Evolutionary conservation across 1,140 invertebrate species (phyloP), one percentile per base, ranked within the genome.

Genomic region (Spodoptera litura): DNA sequence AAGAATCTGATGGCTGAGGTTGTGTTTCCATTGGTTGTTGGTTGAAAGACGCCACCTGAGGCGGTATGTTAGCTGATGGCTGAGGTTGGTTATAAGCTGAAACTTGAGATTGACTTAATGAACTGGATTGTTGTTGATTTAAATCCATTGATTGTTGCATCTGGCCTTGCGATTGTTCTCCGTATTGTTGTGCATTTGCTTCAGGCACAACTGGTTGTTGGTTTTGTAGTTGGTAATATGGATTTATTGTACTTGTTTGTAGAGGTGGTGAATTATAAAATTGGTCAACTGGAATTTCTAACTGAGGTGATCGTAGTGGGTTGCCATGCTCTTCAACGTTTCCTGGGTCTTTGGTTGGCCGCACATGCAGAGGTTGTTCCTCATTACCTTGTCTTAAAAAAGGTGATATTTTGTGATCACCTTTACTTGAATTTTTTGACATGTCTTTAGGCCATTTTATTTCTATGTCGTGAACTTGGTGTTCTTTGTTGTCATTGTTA

Each of bases 391-490:
- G 38, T 12, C 62, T 38, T 12, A 13, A 15, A 25, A 49, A 49
- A 11, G 11, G 13, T 35, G 20, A 11, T 4, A 31, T 31, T 64
- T 44, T 49, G 8, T 66, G 38, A 49, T 3, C 4, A 38, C 35
- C 13, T 6, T 62, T 8, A 49, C 20, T 12, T 49, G 9, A 2
- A 2, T 49, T 20, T 49, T 25, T 44, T 44, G 38, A 6, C 38
- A 20, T 9, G 9, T 66, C 62, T 49, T 51, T 15, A 10, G 62
- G 62, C 62, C 62, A 66, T 20, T 15, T 11, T 25, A 66, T 66
- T 20, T 49, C 62, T 66, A 66, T 49, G 11, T 66, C 38, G 9
- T 20, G 4, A n/a, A 66, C 62, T 66, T 66, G 38, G 49, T 66
- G 49, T 49, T 15, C 10, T 49, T 66, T 20, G 9, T 66, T 15